Conservation (phyloP, 2,113 vertebrate genomes). For the Empidonax alnorum region DNA sequence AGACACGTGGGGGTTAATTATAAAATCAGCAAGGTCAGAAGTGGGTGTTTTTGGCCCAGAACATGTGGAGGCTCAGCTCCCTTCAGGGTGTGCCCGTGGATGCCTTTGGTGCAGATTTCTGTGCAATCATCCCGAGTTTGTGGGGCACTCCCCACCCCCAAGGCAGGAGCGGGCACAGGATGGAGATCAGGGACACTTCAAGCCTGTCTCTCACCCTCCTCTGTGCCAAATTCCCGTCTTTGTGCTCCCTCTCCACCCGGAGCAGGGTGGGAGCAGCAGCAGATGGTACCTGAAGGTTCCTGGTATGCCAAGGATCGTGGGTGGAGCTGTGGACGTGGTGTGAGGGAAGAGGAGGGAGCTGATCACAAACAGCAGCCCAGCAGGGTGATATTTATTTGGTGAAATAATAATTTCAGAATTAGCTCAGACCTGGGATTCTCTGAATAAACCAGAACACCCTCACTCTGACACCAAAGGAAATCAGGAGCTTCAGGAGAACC, state of each 20-base stretch:
- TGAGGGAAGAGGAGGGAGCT: not conserved
- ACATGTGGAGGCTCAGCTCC: not conserved
- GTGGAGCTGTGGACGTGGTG: not conserved
- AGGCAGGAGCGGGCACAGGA: not conserved
- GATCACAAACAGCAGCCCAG: not conserved
- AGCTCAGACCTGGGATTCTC: not conserved
- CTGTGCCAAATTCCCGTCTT: not conserved
- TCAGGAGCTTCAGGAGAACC: not conserved
- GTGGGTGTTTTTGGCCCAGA: not conserved
- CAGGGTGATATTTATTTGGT: not conserved
- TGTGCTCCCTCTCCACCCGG: not conserved
- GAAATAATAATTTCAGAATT: not conserved
- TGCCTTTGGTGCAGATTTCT: not conserved
- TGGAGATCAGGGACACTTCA: rapidly evolving
- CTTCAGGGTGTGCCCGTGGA: not conserved
- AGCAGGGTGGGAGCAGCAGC: not conserved
- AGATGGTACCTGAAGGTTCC: not conserved
- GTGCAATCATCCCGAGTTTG: not conserved
- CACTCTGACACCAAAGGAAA: not conserved
- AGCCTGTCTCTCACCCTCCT: not conserved
- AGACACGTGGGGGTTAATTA: not conserved
- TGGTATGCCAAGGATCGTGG: rapidly evolving
- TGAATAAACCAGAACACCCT: not conserved
- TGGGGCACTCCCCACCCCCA: not conserved
- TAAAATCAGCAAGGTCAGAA: not conserved